Conservation (phyloP, 2,113 vertebrate genomes). For the zebrafish (Danio rerio) region GRCz12tu NC_133177.1:50429501-50430000, state of each 20-base stretch:
- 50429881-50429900: too few relatives aligned
- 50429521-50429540: constrained; percentile 2
- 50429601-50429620: constrained; percentile 23
- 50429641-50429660: constrained; percentile 29
- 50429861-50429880: too few relatives aligned
- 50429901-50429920: too few relatives aligned
- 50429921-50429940: too few relatives aligned
- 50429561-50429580: background rate
- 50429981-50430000: too few relatives aligned
- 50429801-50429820: too few relatives aligned
- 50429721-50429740: background rate
- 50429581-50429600: constrained; percentile 7
- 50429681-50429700: constrained; percentile 11
- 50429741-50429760: background rate
- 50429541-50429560: constrained; percentile 2
- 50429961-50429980: too few relatives aligned
- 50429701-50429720: constrained; percentile 7
- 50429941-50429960: too few relatives aligned
- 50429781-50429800: background rate
- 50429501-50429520: background rate
- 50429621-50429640: constrained; percentile 11
- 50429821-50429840: too few relatives aligned
- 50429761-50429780: background rate
- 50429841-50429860: too few relatives aligned
- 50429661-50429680: background rate